Percentiles rank a stretch among this genome's conserved stretches.
Evolutionary conservation across 2,113 vertebrate genomes (phyloP).

Genomic region (Peromyscus californicus): DNA sequence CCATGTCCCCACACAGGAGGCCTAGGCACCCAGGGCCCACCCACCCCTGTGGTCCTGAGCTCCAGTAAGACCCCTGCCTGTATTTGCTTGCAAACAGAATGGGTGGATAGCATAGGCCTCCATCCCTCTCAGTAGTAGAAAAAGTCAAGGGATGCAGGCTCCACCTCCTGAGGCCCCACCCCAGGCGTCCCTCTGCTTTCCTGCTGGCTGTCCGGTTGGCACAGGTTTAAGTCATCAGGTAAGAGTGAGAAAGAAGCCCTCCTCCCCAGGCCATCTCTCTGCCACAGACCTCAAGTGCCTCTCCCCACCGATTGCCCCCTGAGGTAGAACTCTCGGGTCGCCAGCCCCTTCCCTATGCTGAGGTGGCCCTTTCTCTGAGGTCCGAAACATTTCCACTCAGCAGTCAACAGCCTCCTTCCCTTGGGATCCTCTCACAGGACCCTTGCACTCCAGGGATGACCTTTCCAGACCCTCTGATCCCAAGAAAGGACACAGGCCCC

Average conservation of each 20-base stretch:
- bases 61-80: neutral
- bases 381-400: neutral
- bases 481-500: neutral
- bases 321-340: neutral
- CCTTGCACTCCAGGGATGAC: neutral
- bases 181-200: neutral
- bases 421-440: neutral
- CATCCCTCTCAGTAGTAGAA: neutral
- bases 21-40: neutral
- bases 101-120: neutral
- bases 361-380: neutral
- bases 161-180: neutral
- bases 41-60: neutral
- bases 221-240: neutral
- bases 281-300: constrained; percentile 26
- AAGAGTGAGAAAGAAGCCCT: constrained; percentile 10
- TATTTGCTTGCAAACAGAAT: neutral
- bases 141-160: neutral
- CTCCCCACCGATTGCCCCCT: neutral
- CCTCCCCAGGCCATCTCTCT: neutral
- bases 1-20: neutral
- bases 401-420: neutral
- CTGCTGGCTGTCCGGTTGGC: neutral
- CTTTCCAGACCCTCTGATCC: neutral
- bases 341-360: neutral